These are phyloP conservation scores for Drepana arcuata DNA, from an alignment of 1,140 invertebrate genomes.

Conservation along the genomic window DNA sequence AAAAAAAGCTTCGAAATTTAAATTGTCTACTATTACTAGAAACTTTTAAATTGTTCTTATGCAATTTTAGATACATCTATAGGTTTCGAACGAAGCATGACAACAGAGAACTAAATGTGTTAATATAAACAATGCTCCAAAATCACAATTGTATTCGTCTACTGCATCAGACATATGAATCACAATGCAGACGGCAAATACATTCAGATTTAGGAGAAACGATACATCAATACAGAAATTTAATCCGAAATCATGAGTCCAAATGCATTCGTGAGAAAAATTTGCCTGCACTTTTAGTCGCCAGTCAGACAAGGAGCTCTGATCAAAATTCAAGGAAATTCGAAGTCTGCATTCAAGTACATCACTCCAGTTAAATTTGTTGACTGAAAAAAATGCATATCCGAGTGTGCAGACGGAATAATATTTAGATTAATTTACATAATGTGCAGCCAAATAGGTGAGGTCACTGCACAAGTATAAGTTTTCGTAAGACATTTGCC, in stretches of 20 bases:
- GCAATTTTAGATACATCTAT: not conserved
- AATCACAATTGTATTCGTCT: conserved; percentile 45
- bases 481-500: too few relatives aligned
- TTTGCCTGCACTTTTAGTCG: conserved; percentile 17
- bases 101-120: not conserved
- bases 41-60: not conserved
- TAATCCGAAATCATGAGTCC: too few relatives aligned
- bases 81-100: too few relatives aligned
- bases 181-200: conserved; percentile 53
- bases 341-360: conserved; percentile 62
- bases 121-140: not conserved
- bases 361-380: conserved; percentile 41
- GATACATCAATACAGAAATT: too few relatives aligned
- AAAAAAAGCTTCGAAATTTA: too few relatives aligned
- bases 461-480: too few relatives aligned
- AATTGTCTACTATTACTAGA: too few relatives aligned
- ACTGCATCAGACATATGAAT: conserved; percentile 63
- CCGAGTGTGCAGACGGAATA: conserved; percentile 48
- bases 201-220: conserved; percentile 44
- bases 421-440: conserved; percentile 69
- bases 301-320: conserved; percentile 37
- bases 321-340: conserved; percentile 70
- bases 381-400: conserved; percentile 66
- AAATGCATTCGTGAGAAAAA: too few relatives aligned
- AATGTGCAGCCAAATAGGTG: conserved; percentile 56